phyloP scores from a whole-genome alignment of 2,113 vertebrate genomes.

The Galemys pyrenaicus region DNA sequence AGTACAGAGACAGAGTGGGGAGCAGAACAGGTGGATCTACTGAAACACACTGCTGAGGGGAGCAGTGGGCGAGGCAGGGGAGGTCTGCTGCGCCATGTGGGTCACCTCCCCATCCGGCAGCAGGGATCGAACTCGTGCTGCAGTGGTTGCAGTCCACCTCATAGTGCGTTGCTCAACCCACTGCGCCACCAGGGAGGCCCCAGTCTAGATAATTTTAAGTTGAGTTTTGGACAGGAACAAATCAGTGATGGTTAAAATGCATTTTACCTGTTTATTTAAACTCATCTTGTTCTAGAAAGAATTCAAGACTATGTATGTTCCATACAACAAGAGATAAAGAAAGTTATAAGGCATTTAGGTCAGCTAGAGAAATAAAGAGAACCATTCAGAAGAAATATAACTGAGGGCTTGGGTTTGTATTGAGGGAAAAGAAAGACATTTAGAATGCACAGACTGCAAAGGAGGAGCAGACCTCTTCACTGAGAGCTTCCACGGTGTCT shows the following conservation, averaged over 20 bases:
- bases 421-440: background rate
- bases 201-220: background rate
- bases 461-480: background rate
- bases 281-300: slow-evolving; percentile 19
- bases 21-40: no score
- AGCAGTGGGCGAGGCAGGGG: no score
- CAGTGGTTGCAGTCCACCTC: no score
- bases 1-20: no score
- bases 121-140: no score
- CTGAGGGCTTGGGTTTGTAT: background rate
- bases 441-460: background rate
- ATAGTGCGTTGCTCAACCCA: no score
- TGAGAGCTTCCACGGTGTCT: background rate
- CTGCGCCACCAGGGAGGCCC: no score
- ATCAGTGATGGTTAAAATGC: background rate
- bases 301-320: background rate
- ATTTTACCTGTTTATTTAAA: background rate
- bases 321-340: background rate
- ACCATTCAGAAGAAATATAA: background rate
- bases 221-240: background rate
- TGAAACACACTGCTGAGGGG: no score
- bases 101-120: no score
- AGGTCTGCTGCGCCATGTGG: no score
- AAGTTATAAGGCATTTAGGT: background rate
- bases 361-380: background rate